Base-by-base conservation (phyloP, 2,888 invertebrate genomes). In the Gnatocerus cornutus region DNA sequence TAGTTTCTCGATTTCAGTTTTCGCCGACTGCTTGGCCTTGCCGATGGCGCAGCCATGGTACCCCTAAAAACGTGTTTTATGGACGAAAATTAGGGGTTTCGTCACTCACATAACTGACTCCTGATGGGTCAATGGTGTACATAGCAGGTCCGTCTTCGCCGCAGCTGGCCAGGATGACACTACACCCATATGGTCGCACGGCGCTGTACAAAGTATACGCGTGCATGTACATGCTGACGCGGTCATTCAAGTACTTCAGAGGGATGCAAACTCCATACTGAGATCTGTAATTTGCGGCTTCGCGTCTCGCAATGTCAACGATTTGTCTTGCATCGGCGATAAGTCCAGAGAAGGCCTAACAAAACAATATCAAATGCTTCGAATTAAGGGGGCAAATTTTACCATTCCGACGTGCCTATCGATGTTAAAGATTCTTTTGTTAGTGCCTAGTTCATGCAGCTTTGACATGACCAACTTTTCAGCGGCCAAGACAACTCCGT, bases 1-100 rank as follows among this genome's bases (percentile, higher is more conserved):
- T 55, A 98, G 86, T 84, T 99, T 99, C 84, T 99, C 99, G 81
- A 99, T 98, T 89, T 99, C 99, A 50, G 99, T 99, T 87, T 99
- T 99, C 0, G 99, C 99, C 46, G 97, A 95, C 84, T 99, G 99
- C 82, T 98, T 97, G 0, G 99, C 99, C 87, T 99, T 99, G 63
- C 99, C 99, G 74, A 98, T 93, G 6, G 99, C 98, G 88, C 98
- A 98, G 7, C 98, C 99, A 83, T 91, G 93, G 85, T 97, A 99
- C 12, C 98, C 97, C 93, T 96, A 85, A 65, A 88, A 85, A 70
- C 56, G n/a, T n/a, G n/a, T n/a, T n/a, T n/a, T n/a, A n/a, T n/a
- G n/a, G n/a, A n/a, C n/a, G n/a, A n/a, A n/a, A n/a, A n/a, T n/a
- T n/a, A n/a, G n/a, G n/a, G n/a, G n/a, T n/a, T n/a, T n/a, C n/a